Conservation (phyloP, 2,888 invertebrate genomes). For the Gisinianus flammeolus region DNA sequence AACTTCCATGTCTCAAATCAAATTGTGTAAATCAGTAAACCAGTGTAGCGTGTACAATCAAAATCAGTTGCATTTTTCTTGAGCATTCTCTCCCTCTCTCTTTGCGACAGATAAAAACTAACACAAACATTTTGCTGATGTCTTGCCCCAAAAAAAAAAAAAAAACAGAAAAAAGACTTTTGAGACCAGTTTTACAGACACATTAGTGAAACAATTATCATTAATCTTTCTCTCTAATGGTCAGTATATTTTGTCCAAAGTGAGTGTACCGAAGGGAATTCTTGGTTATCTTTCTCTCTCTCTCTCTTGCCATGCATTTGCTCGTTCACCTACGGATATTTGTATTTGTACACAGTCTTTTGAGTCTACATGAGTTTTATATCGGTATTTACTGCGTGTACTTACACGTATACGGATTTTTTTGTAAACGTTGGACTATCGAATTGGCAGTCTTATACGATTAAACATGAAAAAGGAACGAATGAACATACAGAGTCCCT, state of each 20-base stretch:
- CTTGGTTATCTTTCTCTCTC: not conserved
- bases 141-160: no score
- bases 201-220: conserved; percentile 28
- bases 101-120: conserved; percentile 5
- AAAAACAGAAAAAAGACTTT: conserved; percentile 10
- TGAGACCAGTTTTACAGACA: conserved; percentile 31
- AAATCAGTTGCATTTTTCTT: no score
- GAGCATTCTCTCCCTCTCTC: no score
- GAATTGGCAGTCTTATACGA: no score
- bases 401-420: not conserved
- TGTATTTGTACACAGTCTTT: not conserved
- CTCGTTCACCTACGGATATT: not conserved
- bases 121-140: conserved; percentile 6
- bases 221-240: conserved; percentile 30
- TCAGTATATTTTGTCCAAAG: not conserved
- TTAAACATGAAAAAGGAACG: no score
- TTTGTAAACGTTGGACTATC: not conserved
- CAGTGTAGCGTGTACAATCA: no score
- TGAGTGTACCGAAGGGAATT: not conserved
- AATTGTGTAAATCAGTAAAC: no score
- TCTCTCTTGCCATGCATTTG: not conserved
- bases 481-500: no score
- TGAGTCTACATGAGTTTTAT: not conserved
- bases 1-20: no score
- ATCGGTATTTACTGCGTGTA: not conserved